Percentiles rank a stretch among this genome's conserved stretches.
phyloP scores from a whole-genome alignment of 2,888 invertebrate genomes.

The Drosophila setosimentum region DNA sequence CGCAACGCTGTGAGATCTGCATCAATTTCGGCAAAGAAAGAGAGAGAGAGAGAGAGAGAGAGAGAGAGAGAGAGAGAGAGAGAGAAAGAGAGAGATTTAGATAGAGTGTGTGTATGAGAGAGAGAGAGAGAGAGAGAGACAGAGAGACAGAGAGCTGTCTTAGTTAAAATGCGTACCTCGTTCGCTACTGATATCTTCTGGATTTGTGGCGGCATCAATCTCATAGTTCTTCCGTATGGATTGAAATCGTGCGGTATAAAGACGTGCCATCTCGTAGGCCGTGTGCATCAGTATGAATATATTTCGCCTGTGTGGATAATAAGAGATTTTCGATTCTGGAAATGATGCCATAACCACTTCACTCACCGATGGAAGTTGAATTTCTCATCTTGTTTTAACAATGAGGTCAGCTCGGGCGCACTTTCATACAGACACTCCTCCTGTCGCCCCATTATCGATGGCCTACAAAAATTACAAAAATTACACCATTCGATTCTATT shows the following conservation, averaged over 20 bases:
- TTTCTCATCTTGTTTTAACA: constrained; percentile 88
- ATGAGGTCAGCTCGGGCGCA: constrained; percentile 89
- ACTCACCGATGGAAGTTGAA: constrained; percentile 80
- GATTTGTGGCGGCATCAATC: constrained; percentile 89
- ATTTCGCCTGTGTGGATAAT: constrained; percentile 78
- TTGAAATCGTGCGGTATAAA: constrained; percentile 89
- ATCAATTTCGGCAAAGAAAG: background rate
- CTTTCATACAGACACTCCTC: constrained; percentile 91
- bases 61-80: constrained; percentile 1
- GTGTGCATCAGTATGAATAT: constrained; percentile 87
- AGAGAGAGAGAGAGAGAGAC: background rate
- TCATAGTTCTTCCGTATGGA: constrained; percentile 89
- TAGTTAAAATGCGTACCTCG: constrained; percentile 79
- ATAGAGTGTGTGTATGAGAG: background rate
- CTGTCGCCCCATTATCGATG: constrained; percentile 92
- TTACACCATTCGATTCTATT: background rate
- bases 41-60: background rate
- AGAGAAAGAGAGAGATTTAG: background rate
- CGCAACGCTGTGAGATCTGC: constrained; percentile 88
- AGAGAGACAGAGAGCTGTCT: background rate
- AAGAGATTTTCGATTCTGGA: background rate
- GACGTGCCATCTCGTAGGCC: constrained; percentile 88
- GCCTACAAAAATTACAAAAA: constrained; percentile 85
- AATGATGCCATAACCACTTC: background rate
- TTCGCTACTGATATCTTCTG: constrained; percentile 88